phyloP scores from a whole-genome alignment of 2,113 vertebrate species.

The Carassius auratus region DNA sequence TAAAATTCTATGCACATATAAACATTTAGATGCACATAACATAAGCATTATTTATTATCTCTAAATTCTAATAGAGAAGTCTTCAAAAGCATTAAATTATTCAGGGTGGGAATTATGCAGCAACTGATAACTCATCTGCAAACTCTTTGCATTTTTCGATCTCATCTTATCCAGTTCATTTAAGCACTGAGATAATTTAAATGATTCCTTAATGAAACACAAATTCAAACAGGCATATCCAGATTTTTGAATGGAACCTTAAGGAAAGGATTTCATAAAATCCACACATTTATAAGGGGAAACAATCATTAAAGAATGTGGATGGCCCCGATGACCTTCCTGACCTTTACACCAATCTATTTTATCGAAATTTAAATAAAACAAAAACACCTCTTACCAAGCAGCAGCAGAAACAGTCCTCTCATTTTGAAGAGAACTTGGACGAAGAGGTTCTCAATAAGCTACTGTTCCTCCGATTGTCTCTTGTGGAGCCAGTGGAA shows the following conservation, averaged over 20 bases:
- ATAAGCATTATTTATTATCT: background rate
- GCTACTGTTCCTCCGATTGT: background rate
- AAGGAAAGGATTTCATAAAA: background rate
- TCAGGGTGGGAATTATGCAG: background rate
- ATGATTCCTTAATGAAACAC: background rate
- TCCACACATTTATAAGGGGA: background rate
- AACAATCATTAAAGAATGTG: background rate
- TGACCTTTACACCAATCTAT: background rate
- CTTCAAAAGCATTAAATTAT: background rate
- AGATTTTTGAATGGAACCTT: background rate
- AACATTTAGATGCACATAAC: background rate
- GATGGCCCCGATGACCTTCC: background rate
- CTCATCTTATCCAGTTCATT: background rate
- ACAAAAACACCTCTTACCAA: constrained; percentile 64
- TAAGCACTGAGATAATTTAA: background rate
- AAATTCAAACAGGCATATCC: background rate
- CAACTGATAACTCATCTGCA: background rate
- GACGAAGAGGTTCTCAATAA: background rate
- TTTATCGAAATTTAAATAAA: background rate
- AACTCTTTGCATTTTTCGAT: background rate
- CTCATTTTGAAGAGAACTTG: constrained; percentile 62
- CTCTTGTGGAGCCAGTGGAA: background rate
- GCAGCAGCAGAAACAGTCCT: constrained; percentile 55
- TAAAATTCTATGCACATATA: background rate
- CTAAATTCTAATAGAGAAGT: background rate